Percentiles rank a stretch among this genome's conserved stretches.
phyloP scores from a whole-genome alignment of 2,888 invertebrate genomes.

The Hymenopus coronatus region DNA sequence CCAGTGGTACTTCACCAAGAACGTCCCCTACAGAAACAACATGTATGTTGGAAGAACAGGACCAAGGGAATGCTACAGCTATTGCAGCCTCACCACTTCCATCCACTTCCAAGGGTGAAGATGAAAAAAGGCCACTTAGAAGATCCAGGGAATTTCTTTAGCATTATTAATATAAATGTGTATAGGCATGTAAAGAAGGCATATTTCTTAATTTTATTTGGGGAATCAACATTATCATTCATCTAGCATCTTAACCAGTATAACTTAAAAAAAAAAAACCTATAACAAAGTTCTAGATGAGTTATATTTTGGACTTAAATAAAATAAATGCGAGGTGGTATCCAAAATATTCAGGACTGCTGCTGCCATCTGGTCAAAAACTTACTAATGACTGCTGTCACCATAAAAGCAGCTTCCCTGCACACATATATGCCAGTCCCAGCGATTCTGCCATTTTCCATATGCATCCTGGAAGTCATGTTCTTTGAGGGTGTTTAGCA shows the following conservation, averaged over 20 bases:
- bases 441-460: too few species aligned
- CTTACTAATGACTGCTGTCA: too few species aligned
- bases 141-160: conserved; percentile 51
- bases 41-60: conserved; percentile 47
- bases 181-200: not conserved
- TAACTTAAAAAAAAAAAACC: not conserved
- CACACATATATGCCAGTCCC: too few species aligned
- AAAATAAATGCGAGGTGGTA: not conserved
- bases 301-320: not conserved
- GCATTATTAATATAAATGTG: conserved; percentile 31
- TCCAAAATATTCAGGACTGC: too few species aligned
- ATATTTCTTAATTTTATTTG: not conserved
- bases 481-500: too few species aligned
- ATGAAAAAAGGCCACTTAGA: conserved; percentile 40
- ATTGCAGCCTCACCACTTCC: conserved; percentile 40
- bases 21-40: conserved; percentile 54
- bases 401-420: too few species aligned
- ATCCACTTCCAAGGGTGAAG: conserved; percentile 45
- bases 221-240: not conserved
- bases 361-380: too few species aligned
- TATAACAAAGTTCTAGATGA: not conserved
- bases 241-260: not conserved
- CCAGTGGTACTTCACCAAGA: conserved; percentile 41
- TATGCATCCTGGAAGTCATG: too few species aligned
- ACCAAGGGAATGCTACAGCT: conserved; percentile 20